A percentile compares a stretch with the other conserved stretches of the same genome.
Evolutionary conservation across 1,140 invertebrate species (phyloP).

Genomic region (Chlorops oryzae): DNA sequence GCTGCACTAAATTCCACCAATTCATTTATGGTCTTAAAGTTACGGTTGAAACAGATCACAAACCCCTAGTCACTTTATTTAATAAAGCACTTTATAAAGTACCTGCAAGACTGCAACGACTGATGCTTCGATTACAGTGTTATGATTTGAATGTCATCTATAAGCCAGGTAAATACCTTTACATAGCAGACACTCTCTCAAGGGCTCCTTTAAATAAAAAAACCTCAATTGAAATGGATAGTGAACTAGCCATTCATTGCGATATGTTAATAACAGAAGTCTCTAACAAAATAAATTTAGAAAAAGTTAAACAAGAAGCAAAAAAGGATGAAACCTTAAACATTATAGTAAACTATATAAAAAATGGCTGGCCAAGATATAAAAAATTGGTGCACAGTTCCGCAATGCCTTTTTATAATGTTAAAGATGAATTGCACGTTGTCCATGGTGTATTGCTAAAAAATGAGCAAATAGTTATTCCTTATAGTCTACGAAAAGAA

Average conservation of each 20-base stretch:
- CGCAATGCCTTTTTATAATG: conserved; percentile 30
- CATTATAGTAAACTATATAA: conserved; percentile 22
- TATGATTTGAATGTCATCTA: conserved; percentile 47
- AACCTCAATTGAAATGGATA: conserved; percentile 17
- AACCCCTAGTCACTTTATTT: conserved; percentile 46
- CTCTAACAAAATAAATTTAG: conserved; percentile 27
- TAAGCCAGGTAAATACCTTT: conserved; percentile 47
- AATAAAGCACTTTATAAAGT: conserved; percentile 45
- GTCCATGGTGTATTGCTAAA: conserved; percentile 38
- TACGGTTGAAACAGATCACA: conserved; percentile 49
- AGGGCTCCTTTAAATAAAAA: conserved; percentile 23
- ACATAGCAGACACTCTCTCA: conserved; percentile 47
- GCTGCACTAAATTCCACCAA: conserved; percentile 42
- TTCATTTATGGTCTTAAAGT: conserved; percentile 31
- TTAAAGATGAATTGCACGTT: conserved; percentile 33
- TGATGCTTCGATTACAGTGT: conserved; percentile 35
- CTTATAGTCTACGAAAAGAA: conserved; percentile 13
- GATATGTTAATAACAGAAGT: conserved; percentile 13
- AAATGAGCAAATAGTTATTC: conserved; percentile 41
- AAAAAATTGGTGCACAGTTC: conserved; percentile 23
- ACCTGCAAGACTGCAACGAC: conserved; percentile 33
- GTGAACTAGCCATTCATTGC: conserved; percentile 17
- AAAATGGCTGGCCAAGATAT: conserved; percentile 43
- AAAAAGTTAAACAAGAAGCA: conserved; percentile 16
- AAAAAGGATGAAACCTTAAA: conserved; percentile 24